phyloP scores from a whole-genome alignment of 1,140 invertebrate genomes.

The Oedothorax gibbosus region DNA sequence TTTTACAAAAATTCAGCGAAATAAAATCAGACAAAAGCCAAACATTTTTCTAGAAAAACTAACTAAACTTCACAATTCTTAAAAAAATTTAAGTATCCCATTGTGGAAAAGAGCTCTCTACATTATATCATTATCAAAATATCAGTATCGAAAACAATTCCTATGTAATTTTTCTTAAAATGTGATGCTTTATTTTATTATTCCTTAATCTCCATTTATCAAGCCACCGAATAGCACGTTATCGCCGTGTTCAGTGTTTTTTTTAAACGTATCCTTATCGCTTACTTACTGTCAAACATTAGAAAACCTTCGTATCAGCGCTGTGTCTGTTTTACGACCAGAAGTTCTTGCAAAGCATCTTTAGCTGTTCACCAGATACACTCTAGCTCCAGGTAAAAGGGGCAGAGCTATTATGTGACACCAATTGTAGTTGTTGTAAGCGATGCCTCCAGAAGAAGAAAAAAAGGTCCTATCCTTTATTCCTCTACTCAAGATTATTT shows the following conservation, averaged over 20 bases:
- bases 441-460: constrained; percentile 5
- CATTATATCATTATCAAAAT: too few relatives aligned
- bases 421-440: constrained; percentile 43
- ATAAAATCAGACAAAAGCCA: too few relatives aligned
- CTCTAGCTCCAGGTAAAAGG: constrained; percentile 34
- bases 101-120: too few relatives aligned
- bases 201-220: too few relatives aligned
- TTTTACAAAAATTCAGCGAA: too few relatives aligned
- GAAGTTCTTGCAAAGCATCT: neutral
- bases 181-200: too few relatives aligned
- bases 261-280: constrained; percentile 25
- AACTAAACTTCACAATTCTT: too few relatives aligned
- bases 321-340: constrained; percentile 23
- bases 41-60: too few relatives aligned
- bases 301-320: constrained; percentile 12
- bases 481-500: constrained; percentile 19
- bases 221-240: neutral
- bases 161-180: too few relatives aligned
- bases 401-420: constrained; percentile 32
- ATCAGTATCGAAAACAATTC: too few relatives aligned
- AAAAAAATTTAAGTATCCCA: too few relatives aligned
- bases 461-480: constrained; percentile 18
- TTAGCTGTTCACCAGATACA: constrained; percentile 33
- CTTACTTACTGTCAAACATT: constrained; percentile 18
- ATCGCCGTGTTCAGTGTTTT: constrained; percentile 11